phyloP scores from a whole-genome alignment of 2,797 vertebrate genomes.

The Xerus rutilus region DNA sequence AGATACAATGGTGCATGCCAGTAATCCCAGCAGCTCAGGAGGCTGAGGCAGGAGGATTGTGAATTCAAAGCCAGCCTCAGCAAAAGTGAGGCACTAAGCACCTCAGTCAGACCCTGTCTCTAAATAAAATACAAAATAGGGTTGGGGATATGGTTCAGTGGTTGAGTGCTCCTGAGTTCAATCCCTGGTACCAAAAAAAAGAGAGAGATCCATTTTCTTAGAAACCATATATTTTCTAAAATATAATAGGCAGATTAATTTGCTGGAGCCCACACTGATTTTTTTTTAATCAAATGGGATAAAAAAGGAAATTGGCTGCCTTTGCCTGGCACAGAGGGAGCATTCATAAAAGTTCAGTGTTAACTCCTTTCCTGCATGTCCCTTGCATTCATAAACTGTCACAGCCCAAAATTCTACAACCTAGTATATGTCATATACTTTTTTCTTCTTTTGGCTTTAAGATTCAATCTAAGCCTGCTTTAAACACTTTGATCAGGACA shows the following conservation, averaged over 20 bases:
- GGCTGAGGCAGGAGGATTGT: too few relatives aligned
- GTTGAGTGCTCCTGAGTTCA: too few relatives aligned
- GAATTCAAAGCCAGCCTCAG: too few relatives aligned
- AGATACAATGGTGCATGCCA: too few relatives aligned
- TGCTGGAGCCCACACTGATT: neutral
- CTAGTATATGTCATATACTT: neutral
- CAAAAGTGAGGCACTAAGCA: too few relatives aligned
- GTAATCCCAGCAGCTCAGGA: too few relatives aligned
- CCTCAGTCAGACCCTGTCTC: too few relatives aligned
- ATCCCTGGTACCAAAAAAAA: neutral
- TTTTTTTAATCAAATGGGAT: neutral
- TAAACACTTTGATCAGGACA: neutral
- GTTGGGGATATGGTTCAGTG: too few relatives aligned
- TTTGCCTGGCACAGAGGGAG: neutral
- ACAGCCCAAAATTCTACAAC: neutral
- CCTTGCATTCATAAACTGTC: neutral
- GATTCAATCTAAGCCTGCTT: neutral
- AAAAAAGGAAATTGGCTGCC: neutral
- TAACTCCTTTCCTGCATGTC: neutral
- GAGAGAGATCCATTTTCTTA: neutral
- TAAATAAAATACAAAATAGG: too few relatives aligned
- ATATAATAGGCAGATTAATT: slow-evolving; percentile 21
- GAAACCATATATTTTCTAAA: neutral
- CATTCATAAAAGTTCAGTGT: neutral
- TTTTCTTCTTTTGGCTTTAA: slow-evolving; percentile 12